Conservation (phyloP, 1,140 invertebrate genomes). For the Lepidurus packardi region DNA sequence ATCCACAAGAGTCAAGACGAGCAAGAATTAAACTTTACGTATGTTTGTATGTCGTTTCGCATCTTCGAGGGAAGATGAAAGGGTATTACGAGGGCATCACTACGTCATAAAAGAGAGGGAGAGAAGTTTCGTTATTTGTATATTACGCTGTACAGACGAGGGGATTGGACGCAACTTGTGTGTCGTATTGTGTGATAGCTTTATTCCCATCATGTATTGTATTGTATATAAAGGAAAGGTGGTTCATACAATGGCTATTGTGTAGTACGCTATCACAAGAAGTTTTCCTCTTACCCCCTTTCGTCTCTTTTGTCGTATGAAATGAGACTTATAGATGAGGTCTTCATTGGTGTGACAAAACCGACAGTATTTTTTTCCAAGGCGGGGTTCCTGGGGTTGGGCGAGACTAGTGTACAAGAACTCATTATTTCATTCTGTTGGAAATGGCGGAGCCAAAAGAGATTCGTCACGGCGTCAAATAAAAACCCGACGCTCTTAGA, state of each 20-base stretch:
- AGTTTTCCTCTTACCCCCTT: neutral
- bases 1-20: neutral
- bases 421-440: too few relatives aligned
- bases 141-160: neutral
- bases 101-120: neutral
- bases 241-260: neutral
- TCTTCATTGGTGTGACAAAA: too few relatives aligned
- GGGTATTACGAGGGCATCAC: neutral
- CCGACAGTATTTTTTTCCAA: too few relatives aligned
- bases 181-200: conserved; percentile 9
- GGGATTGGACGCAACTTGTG: neutral
- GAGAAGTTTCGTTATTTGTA: neutral
- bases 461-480: too few relatives aligned
- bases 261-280: neutral
- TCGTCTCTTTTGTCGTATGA: neutral
- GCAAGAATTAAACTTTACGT: neutral
- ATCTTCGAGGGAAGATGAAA: neutral
- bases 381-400: too few relatives aligned
- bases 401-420: too few relatives aligned
- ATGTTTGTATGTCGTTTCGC: neutral
- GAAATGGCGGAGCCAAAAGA: too few relatives aligned
- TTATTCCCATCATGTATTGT: conserved; percentile 11
- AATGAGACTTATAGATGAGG: neutral
- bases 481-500: neutral
- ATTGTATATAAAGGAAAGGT: conserved; percentile 1